Percentiles rank a stretch among this genome's conserved stretches.
Conservation (phyloP, 2,113 vertebrate genomes). For the Alectura lathami region DNA sequence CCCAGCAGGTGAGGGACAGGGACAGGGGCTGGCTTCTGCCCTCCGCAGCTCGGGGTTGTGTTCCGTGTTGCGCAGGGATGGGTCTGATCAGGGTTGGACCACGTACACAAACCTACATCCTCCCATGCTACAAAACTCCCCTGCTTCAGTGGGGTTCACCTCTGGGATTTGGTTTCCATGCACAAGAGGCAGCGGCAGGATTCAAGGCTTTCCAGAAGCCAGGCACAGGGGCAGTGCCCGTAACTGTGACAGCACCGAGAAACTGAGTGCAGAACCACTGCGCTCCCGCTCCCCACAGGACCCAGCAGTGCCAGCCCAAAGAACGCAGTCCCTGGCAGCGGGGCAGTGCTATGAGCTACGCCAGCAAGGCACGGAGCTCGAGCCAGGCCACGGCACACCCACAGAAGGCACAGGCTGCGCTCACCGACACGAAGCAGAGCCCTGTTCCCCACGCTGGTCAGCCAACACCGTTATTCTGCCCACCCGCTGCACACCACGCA, state of each 20-base stretch:
- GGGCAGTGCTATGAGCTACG: background rate
- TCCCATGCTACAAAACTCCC: no score
- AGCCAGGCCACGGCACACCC: background rate
- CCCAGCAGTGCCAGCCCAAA: background rate
- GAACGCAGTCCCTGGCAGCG: accelerated
- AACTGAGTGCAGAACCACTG: background rate
- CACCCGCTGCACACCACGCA: background rate
- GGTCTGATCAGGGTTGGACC: background rate
- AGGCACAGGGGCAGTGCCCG: background rate
- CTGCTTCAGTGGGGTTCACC: background rate
- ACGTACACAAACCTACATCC: background rate
- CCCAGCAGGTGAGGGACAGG: background rate
- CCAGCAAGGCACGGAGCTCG: background rate
- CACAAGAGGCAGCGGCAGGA: background rate
- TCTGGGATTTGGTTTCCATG: no score
- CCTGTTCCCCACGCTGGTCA: background rate
- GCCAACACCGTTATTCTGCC: background rate
- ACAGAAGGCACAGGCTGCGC: accelerated
- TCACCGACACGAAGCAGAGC: background rate
- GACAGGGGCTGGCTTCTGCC: background rate
- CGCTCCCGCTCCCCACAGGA: background rate
- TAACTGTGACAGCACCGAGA: background rate
- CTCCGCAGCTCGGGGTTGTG: background rate
- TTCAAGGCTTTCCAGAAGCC: background rate
- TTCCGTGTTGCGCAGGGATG: background rate